Evolutionary conservation across 1,140 invertebrate genomes (phyloP).

Genomic region (Halictus rubicundus): DNA sequence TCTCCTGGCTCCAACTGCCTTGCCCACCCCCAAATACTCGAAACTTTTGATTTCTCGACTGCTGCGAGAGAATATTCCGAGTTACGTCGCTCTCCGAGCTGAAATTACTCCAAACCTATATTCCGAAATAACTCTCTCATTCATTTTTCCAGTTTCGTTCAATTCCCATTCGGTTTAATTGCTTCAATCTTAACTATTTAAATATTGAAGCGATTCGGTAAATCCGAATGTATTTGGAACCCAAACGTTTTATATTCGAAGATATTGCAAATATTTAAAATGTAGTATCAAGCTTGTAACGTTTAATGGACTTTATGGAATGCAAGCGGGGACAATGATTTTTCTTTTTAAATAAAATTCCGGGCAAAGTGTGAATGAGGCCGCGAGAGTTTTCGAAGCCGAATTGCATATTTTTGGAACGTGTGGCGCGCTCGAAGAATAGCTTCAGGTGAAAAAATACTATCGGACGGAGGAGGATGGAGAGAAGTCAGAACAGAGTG

Average conservation of each 20-base stretch:
- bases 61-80: no score
- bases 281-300: background rate
- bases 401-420: background rate
- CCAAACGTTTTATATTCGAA: no score
- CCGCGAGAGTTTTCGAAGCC: background rate
- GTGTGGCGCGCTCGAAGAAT: background rate
- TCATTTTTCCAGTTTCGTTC: no score
- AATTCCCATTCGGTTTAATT: no score
- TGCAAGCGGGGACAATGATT: background rate
- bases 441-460: conserved; percentile 20
- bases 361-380: background rate
- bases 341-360: background rate
- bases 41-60: background rate
- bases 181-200: no score
- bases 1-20: background rate
- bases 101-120: no score
- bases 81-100: background rate
- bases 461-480: background rate
- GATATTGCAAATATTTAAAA: no score
- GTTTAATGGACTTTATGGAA: background rate
- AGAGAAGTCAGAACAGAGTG: conserved; percentile 1
- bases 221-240: no score
- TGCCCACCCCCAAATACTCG: background rate
- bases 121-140: background rate
- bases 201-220: no score